Conservation (phyloP, 2,888 invertebrate genomes). For the Lepidocyrtoides sp. region DNA sequence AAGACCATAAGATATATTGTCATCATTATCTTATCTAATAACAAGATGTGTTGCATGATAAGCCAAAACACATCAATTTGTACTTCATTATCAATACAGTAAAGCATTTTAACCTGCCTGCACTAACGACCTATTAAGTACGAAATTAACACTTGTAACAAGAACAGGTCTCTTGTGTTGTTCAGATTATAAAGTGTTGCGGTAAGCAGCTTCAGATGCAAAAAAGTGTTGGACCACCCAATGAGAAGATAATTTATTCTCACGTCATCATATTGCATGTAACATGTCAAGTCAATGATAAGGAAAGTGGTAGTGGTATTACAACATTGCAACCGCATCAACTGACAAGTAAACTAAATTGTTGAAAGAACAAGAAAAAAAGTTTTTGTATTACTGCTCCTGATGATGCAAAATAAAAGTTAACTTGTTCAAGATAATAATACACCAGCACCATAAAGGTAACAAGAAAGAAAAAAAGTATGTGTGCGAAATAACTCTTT, state of each 20-base stretch:
- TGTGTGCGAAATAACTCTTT: slow-evolving; percentile 26
- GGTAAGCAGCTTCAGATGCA: background rate
- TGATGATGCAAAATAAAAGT: slow-evolving; percentile 1
- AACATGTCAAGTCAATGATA: slow-evolving; percentile 52
- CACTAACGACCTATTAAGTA: background rate
- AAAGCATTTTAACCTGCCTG: background rate
- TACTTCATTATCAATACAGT: background rate
- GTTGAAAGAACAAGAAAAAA: slow-evolving; percentile 32
- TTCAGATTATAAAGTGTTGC: background rate
- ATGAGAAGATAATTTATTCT: slow-evolving; percentile 48
- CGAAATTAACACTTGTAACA: background rate
- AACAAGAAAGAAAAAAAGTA: background rate
- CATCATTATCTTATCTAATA: background rate
- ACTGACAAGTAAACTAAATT: slow-evolving; percentile 43
- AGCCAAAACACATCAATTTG: background rate
- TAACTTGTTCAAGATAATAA: slow-evolving; percentile 16
- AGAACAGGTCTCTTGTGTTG: background rate
- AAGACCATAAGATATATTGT: background rate
- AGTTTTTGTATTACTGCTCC: slow-evolving; percentile 6
- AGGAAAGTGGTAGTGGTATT: background rate
- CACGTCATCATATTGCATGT: slow-evolving; percentile 42
- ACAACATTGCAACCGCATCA: background rate
- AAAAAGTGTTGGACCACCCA: slow-evolving; percentile 41
- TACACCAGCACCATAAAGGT: background rate
- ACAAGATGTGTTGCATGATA: background rate